Evolutionary conservation across 2,888 invertebrate species (phyloP).

Genomic region (Folsomia candida): DNA sequence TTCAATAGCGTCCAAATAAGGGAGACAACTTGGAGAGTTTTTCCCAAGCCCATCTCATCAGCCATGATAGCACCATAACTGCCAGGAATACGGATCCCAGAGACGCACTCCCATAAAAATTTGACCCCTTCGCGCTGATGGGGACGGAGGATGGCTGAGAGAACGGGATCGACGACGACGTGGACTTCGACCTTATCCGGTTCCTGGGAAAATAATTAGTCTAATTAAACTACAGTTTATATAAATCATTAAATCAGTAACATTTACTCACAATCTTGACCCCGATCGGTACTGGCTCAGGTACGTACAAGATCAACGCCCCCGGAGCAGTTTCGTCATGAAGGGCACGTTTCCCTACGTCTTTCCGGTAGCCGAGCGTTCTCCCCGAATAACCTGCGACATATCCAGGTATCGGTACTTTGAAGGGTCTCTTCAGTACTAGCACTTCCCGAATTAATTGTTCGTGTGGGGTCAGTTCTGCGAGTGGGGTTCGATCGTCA

Average conservation of each 20-base stretch:
- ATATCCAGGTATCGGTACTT: slow-evolving; percentile 90
- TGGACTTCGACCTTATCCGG: slow-evolving; percentile 70
- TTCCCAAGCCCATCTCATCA: slow-evolving; percentile 98
- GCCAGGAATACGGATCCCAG: slow-evolving; percentile 79
- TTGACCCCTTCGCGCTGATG: slow-evolving; percentile 99
- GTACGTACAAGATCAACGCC: slow-evolving; percentile 82
- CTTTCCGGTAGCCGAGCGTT: slow-evolving; percentile 73
- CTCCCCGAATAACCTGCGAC: slow-evolving; percentile 65
- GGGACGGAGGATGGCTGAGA: slow-evolving; percentile 86
- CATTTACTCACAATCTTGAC: background rate
- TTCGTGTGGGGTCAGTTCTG: slow-evolving; percentile 60
- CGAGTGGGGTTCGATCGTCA: slow-evolving; percentile 26
- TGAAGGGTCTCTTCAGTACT: slow-evolving; percentile 70
- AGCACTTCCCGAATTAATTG: slow-evolving; percentile 77
- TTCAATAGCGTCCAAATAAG: slow-evolving; percentile 89
- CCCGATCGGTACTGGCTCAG: slow-evolving; percentile 70
- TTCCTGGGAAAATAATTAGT: slow-evolving; percentile 54
- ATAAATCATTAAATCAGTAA: background rate
- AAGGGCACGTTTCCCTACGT: slow-evolving; percentile 66
- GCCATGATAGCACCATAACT: slow-evolving; percentile 98
- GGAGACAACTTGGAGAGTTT: slow-evolving; percentile 96
- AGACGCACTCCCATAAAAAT: slow-evolving; percentile 99
- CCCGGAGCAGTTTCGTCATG: slow-evolving; percentile 91
- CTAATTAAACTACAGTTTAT: background rate
- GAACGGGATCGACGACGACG: slow-evolving; percentile 92